These are phyloP conservation scores for Sinella curviseta DNA, from an alignment of 1,140 invertebrate species.

Conservation along the genomic window DNA sequence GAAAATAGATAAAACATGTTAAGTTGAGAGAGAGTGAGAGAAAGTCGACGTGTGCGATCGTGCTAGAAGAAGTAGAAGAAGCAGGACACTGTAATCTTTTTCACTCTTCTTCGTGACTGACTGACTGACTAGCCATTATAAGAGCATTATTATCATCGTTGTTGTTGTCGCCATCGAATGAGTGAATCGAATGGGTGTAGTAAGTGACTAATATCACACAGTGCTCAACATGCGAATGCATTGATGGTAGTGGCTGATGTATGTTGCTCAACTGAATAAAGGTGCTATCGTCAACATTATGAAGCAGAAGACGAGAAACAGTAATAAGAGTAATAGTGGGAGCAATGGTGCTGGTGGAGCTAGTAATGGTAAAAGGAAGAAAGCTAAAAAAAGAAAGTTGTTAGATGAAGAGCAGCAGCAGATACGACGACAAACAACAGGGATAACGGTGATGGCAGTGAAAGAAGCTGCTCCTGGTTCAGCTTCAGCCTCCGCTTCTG, in stretches of 20 bases:
- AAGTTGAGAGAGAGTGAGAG: too few relatives aligned
- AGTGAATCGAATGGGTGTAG: background rate
- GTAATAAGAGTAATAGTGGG: background rate
- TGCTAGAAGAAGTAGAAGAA: too few relatives aligned
- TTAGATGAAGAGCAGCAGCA: background rate
- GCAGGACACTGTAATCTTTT: too few relatives aligned
- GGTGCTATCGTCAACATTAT: background rate
- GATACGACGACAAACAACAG: conserved; percentile 8
- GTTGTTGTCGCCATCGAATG: too few relatives aligned
- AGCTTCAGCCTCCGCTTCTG: background rate
- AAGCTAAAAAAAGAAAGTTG: background rate
- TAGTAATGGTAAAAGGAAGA: background rate
- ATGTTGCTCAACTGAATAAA: background rate
- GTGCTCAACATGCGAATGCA: too few relatives aligned
- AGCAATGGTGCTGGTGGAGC: too few relatives aligned
- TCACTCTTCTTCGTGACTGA: too few relatives aligned
- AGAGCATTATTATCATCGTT: too few relatives aligned
- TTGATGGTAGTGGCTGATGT: too few relatives aligned
- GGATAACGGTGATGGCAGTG: background rate
- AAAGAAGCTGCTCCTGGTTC: background rate
- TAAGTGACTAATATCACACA: background rate
- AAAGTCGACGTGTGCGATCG: too few relatives aligned
- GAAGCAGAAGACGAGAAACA: background rate
- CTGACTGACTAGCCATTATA: too few relatives aligned
- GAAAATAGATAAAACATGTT: too few relatives aligned